phyloP scores from a whole-genome alignment of 2,113 vertebrate species.

The Catharus minimus region DNA sequence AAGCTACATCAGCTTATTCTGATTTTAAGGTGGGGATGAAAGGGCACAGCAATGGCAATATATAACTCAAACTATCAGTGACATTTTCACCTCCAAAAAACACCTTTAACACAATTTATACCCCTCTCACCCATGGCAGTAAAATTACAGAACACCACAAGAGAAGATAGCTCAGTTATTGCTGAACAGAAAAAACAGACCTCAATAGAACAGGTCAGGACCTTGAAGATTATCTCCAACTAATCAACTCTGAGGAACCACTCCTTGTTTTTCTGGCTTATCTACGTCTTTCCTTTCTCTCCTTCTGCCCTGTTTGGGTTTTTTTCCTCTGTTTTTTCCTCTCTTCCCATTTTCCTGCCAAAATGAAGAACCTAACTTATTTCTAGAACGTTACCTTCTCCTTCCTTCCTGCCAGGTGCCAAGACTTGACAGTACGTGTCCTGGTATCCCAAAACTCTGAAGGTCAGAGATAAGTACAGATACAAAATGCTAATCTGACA shows the following conservation, averaged over 20 bases:
- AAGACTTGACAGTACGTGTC: background rate
- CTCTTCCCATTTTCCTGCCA: background rate
- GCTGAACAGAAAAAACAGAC: background rate
- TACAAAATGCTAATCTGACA: background rate
- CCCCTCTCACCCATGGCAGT: background rate
- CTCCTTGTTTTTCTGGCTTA: conserved; percentile 21
- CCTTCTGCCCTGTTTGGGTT: background rate
- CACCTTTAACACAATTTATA: background rate
- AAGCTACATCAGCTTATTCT: background rate
- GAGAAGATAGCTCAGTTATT: background rate
- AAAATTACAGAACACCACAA: background rate
- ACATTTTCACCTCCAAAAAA: background rate
- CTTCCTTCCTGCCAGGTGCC: background rate
- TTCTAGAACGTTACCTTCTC: background rate
- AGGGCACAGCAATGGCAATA: background rate
- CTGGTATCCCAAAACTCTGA: background rate
- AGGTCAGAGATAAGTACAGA: background rate
- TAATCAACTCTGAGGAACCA: conserved; percentile 7
- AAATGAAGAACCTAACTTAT: background rate
- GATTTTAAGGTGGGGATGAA: background rate
- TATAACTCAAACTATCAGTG: background rate
- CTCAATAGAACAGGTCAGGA: background rate
- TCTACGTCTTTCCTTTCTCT: background rate
- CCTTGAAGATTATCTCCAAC: background rate
- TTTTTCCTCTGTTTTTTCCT: background rate